These are phyloP conservation scores for Fissipunctia ypsillon DNA, from an alignment of 2,888 invertebrate genomes.

Conservation along the genomic window DNA sequence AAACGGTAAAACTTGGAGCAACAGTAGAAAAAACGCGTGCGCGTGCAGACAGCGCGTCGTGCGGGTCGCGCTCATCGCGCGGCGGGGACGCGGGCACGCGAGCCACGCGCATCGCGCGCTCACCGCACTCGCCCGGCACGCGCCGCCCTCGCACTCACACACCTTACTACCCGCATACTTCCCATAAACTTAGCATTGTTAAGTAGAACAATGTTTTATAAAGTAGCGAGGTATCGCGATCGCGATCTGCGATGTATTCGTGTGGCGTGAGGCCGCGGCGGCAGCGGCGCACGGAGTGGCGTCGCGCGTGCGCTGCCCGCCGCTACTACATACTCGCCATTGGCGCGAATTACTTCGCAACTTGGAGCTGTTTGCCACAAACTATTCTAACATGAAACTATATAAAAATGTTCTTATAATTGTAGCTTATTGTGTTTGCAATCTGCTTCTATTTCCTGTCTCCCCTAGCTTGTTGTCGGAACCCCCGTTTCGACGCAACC, in stretches of 20 bases:
- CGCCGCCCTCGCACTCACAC: slow-evolving; percentile 58
- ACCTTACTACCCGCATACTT: slow-evolving; percentile 49
- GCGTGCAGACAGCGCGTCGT: slow-evolving; percentile 74
- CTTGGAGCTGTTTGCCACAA: slow-evolving; percentile 63
- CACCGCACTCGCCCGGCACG: slow-evolving; percentile 72
- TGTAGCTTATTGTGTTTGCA: slow-evolving; percentile 32
- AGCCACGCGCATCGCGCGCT: slow-evolving; percentile 82
- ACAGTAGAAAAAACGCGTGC: slow-evolving; percentile 72
- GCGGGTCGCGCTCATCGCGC: slow-evolving; percentile 88
- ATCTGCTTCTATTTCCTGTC: slow-evolving; percentile 21
- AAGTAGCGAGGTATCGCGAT: slow-evolving; percentile 72
- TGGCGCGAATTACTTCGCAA: slow-evolving; percentile 69
- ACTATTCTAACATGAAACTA: slow-evolving; percentile 52
- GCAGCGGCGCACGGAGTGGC: slow-evolving; percentile 82
- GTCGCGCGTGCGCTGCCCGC: slow-evolving; percentile 87
- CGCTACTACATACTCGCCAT: slow-evolving; percentile 64
- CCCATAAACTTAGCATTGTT: slow-evolving; percentile 47
- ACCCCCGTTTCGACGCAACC: not conserved
- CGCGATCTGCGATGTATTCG: slow-evolving; percentile 70
- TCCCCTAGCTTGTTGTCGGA: not conserved
- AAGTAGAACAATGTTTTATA: slow-evolving; percentile 37
- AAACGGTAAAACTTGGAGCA: slow-evolving; percentile 73
- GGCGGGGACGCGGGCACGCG: slow-evolving; percentile 78
- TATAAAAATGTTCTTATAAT: slow-evolving; percentile 44
- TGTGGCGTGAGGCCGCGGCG: slow-evolving; percentile 81